Percentiles rank a stretch among this genome's conserved stretches.
phyloP scores from a whole-genome alignment of 2,888 invertebrate genomes.

The Ophraella communa region DNA sequence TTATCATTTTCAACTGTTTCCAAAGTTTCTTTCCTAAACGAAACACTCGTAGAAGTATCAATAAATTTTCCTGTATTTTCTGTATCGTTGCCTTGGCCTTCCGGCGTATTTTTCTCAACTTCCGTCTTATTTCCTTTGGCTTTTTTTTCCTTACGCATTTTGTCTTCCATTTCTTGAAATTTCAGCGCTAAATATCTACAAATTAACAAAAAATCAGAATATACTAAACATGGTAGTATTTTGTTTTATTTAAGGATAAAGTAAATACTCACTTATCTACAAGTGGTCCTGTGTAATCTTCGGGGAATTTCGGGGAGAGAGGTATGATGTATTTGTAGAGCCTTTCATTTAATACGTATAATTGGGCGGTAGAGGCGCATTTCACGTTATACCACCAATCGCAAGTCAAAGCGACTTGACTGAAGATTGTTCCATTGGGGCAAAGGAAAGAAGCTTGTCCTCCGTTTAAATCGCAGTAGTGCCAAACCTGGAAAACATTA shows the following conservation, averaged over 20 bases:
- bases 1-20: conserved; percentile 37
- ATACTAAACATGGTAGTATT: background rate
- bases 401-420: conserved; percentile 85
- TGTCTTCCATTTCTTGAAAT: conserved; percentile 86
- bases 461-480: conserved; percentile 89
- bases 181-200: conserved; percentile 80
- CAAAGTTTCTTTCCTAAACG: conserved; percentile 32
- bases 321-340: conserved; percentile 88
- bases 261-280: conserved; percentile 74
- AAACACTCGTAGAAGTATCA: conserved; percentile 10
- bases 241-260: background rate
- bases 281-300: conserved; percentile 86
- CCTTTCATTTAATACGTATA: conserved; percentile 87
- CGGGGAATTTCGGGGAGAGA: conserved; percentile 86
- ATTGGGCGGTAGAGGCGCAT: conserved; percentile 81
- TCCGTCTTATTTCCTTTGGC: conserved; percentile 57
- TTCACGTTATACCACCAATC: conserved; percentile 95
- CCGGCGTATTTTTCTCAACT: conserved; percentile 39
- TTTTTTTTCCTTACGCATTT: conserved; percentile 74
- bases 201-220: conserved; percentile 34
- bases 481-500: conserved; percentile 74
- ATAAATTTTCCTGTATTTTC: conserved; percentile 44
- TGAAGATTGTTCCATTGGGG: conserved; percentile 85
- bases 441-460: conserved; percentile 90
- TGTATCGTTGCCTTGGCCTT: conserved; percentile 45